These are phyloP conservation scores for Phlogophora meticulosa DNA, from an alignment of 2,888 invertebrate genomes.

Conservation along the genomic window DNA sequence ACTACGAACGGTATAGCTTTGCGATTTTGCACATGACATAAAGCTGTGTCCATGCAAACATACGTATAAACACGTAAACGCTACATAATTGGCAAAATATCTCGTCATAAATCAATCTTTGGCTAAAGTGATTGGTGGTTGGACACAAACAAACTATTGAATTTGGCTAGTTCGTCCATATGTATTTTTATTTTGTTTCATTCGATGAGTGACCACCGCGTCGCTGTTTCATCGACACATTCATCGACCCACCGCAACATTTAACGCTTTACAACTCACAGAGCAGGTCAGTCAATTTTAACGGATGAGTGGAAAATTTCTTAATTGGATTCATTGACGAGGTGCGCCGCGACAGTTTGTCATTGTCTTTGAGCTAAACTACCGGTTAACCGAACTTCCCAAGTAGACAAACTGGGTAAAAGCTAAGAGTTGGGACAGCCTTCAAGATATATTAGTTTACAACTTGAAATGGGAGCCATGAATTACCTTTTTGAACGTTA, in stretches of 20 bases:
- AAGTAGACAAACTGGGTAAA: conserved; percentile 60
- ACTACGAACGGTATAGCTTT: conserved; percentile 73
- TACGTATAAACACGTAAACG: conserved; percentile 32
- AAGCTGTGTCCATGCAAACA: conserved; percentile 49
- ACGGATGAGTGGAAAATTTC: conserved; percentile 80
- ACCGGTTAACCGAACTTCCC: conserved; percentile 60
- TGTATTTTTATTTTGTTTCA: conserved; percentile 43
- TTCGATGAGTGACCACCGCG: conserved; percentile 21
- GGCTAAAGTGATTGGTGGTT: conserved; percentile 24
- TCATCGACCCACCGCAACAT: conserved; percentile 58
- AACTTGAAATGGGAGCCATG: conserved; percentile 52
- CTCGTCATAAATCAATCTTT: conserved; percentile 26
- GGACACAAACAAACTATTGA: conserved; percentile 19
- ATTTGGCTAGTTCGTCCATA: conserved; percentile 7
- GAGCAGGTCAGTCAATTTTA: conserved; percentile 79
- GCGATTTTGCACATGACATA: conserved; percentile 67
- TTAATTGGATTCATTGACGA: conserved; percentile 82
- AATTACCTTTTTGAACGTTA: conserved; percentile 53
- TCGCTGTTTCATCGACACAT: conserved; percentile 45
- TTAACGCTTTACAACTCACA: conserved; percentile 73
- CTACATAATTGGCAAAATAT: conserved; percentile 33
- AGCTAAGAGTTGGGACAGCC: conserved; percentile 51
- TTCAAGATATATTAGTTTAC: conserved; percentile 64
- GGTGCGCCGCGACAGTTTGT: conserved; percentile 74
- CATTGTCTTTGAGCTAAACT: conserved; percentile 67